Conservation (phyloP, 2,113 vertebrate species). For the Muscicapa adusta region DNA sequence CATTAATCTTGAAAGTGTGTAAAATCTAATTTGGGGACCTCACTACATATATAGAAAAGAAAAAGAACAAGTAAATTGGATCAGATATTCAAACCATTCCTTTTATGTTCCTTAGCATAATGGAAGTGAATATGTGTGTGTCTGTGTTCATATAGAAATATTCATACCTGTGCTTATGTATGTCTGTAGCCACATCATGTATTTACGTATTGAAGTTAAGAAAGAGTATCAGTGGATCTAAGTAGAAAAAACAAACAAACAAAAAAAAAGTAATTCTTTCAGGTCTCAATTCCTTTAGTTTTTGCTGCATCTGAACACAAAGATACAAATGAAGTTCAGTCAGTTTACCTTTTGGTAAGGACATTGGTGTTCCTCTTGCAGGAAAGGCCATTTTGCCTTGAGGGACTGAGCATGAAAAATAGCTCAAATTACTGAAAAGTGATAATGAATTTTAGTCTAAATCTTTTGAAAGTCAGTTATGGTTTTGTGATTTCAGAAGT, state of each 20-base stretch:
- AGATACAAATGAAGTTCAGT: background rate
- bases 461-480: background rate
- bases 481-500: background rate
- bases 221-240: background rate
- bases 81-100: background rate
- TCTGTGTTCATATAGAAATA: background rate
- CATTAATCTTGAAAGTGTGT: background rate
- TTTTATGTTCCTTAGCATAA: background rate
- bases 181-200: too few species aligned
- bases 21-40: background rate
- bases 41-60: background rate
- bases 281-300: background rate
- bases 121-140: background rate
- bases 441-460: background rate
- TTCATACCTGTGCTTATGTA: background rate
- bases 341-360: background rate
- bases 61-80: background rate
- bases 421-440: background rate
- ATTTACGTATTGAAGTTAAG: background rate
- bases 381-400: background rate
- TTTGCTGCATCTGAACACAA: background rate
- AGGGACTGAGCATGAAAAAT: background rate
- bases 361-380: background rate
- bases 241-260: background rate
- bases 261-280: background rate